Percentiles rank a stretch among this genome's conserved stretches.
Evolutionary conservation across 2,888 invertebrate genomes (phyloP).

Genomic region (Pachliopta kotzebuea): DNA sequence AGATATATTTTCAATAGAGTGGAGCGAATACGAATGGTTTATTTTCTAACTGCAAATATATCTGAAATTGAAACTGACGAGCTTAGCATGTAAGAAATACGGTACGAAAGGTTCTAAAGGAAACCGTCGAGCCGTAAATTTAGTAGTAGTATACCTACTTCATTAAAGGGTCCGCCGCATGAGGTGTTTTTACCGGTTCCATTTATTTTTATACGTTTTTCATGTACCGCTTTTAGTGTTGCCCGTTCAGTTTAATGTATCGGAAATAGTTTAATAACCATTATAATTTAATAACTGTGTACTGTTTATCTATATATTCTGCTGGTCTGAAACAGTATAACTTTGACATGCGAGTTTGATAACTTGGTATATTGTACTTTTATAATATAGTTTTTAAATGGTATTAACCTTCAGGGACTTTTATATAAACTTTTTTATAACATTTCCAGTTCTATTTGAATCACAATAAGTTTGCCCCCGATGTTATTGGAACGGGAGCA

Average conservation of each 20-base stretch:
- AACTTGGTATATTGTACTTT: not conserved
- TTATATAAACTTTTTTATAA: not conserved
- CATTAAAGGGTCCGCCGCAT: conserved; percentile 46
- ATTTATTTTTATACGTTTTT: conserved; percentile 23
- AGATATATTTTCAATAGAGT: conserved; percentile 19
- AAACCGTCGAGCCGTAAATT: conserved; percentile 46
- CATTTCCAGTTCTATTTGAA: conserved; percentile 31
- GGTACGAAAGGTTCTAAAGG: conserved; percentile 38
- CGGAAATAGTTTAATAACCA: not conserved
- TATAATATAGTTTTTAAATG: not conserved
- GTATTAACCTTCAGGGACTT: not conserved
- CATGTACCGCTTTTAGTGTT: conserved; percentile 12
- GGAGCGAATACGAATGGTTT: conserved; percentile 38
- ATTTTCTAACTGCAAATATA: conserved; percentile 44
- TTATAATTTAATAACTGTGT: not conserved
- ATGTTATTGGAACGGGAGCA: conserved; percentile 40
- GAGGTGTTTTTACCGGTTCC: conserved; percentile 30
- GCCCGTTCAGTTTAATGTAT: conserved; percentile 4
- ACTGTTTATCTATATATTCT: too few species aligned
- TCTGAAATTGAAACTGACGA: conserved; percentile 37
- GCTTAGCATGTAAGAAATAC: conserved; percentile 40
- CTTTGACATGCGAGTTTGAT: not conserved
- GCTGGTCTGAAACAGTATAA: not conserved
- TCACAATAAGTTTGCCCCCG: conserved; percentile 36
- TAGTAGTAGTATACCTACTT: conserved; percentile 44